Conservation (phyloP, 2,113 vertebrate genomes). For the Ophiodon elongatus region DNA sequence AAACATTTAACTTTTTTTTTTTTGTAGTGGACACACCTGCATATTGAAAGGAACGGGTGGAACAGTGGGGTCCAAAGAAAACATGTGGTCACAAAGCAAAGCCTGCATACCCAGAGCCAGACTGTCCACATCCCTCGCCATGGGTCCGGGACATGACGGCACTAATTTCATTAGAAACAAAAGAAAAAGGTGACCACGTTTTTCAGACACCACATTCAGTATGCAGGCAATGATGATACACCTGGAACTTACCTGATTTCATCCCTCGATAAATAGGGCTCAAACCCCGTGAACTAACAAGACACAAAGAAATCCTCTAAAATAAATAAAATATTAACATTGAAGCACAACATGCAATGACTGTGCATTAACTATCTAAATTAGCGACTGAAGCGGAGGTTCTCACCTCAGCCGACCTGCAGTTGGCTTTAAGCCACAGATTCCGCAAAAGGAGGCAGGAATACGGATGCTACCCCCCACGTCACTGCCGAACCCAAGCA, state of each 20-base stretch:
- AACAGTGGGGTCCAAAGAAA: constrained; percentile 89
- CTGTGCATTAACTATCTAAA: not conserved
- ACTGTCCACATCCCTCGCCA: constrained; percentile 91
- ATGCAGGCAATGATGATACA: not conserved
- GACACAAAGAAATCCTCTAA: constrained; percentile 17
- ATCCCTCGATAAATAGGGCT: constrained; percentile 51
- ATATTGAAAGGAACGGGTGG: constrained; percentile 90
- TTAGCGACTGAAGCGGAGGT: not conserved
- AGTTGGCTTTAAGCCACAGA: constrained; percentile 83
- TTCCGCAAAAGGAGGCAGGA: constrained; percentile 84
- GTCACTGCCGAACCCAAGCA: constrained; percentile 83
- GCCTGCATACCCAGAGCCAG: constrained; percentile 92
- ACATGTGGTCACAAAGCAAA: constrained; percentile 91
- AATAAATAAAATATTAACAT: not conserved
- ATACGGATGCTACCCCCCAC: constrained; percentile 82
- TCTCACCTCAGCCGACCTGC: constrained; percentile 76
- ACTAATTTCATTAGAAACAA: constrained; percentile 72
- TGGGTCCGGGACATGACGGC: constrained; percentile 80
- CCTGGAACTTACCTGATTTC: constrained; percentile 74
- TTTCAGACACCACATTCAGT: not conserved
- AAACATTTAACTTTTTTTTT: not conserved
- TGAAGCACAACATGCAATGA: not conserved
- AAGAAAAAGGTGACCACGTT: not conserved
- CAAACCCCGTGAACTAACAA: constrained; percentile 65
- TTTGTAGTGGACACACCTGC: constrained; percentile 54